A percentile compares a stretch with the other conserved stretches of the same genome.
phyloP scores from a whole-genome alignment of 2,113 vertebrate species.

The Psittacara wagleri region DNA sequence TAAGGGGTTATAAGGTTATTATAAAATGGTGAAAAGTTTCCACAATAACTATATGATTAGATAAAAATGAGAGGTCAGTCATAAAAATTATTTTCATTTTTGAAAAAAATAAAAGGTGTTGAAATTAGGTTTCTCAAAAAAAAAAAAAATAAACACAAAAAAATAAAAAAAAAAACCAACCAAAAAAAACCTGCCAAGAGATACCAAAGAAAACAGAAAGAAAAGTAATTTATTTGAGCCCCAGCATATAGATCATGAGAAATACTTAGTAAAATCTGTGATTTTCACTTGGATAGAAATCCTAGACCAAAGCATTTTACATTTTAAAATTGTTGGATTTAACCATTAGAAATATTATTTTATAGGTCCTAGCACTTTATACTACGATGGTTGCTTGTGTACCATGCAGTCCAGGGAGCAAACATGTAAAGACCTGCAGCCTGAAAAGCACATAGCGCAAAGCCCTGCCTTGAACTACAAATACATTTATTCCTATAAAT shows the following conservation, averaged over 20 bases:
- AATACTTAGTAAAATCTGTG: not conserved
- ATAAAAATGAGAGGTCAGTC: not conserved
- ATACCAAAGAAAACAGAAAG: too few relatives aligned
- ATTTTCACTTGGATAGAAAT: not conserved
- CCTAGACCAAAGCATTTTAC: not conserved
- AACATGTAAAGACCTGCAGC: not conserved
- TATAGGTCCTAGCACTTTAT: not conserved
- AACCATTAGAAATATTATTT: not conserved
- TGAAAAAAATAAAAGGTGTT: accelerated
- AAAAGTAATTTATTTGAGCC: not conserved
- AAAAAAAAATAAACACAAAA: not conserved
- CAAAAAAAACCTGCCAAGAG: too few relatives aligned
- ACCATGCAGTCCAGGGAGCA: not conserved
- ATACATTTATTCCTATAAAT: not conserved
- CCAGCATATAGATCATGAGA: not conserved
- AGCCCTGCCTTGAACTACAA: not conserved
- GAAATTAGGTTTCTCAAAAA: not conserved
- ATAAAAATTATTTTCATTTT: not conserved
- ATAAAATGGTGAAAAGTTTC: not conserved
- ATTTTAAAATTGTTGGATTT: not conserved
- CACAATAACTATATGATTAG: not conserved
- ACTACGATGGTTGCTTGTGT: not conserved
- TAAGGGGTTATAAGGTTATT: not conserved
- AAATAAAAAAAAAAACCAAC: too few relatives aligned
- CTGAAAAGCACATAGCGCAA: not conserved